phyloP scores from a whole-genome alignment of 2,888 invertebrate species.

The Cylloceria caligata region DNA sequence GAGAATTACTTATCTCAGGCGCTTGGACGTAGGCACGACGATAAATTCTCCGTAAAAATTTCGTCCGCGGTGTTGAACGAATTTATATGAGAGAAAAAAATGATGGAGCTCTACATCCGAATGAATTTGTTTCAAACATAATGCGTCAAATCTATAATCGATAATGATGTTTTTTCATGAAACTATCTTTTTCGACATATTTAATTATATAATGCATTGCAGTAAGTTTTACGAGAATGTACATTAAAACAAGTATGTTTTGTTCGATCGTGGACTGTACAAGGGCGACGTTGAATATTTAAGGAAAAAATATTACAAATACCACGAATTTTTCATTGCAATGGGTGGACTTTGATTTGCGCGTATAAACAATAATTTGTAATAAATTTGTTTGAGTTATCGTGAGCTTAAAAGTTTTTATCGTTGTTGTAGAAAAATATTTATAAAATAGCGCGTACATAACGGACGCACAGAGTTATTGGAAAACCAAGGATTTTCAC shows the following conservation, averaged over 20 bases:
- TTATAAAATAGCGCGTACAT: neutral
- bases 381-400: no score
- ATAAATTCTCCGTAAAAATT: neutral
- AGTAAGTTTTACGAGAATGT: no score
- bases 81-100: neutral
- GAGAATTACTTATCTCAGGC: slow-evolving; percentile 7
- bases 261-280: no score
- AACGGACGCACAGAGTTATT: neutral
- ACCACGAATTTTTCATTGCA: neutral
- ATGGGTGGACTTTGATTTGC: neutral
- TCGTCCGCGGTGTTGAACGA: neutral
- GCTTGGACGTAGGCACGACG: slow-evolving; percentile 12
- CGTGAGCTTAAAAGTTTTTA: neutral
- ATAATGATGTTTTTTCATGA: no score
- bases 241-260: no score
- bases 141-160: neutral
- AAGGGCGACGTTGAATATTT: neutral
- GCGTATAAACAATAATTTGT: neutral
- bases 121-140: neutral
- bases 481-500: neutral
- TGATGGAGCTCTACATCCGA: neutral
- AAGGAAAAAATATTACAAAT: neutral
- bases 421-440: neutral
- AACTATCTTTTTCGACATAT: no score
- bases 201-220: neutral